Evolutionary conservation across 1,140 invertebrate species (phyloP).

Genomic region (Zaprionus gabonicus): DNA sequence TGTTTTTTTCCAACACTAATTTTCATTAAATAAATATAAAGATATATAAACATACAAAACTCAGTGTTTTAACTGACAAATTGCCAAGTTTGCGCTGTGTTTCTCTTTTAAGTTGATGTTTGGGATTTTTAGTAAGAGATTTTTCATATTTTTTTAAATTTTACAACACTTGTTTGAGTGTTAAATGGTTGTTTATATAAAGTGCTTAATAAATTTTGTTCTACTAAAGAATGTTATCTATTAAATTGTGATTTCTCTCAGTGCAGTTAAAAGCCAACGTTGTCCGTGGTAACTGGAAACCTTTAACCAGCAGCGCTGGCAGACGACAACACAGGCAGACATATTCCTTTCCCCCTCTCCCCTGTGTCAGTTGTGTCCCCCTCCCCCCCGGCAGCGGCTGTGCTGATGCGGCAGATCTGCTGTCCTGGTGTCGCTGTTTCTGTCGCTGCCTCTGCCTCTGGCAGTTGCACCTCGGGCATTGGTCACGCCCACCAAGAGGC

Average conservation of each 20-base stretch:
- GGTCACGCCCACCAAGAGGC: conserved; percentile 20
- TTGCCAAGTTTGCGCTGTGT: too few relatives aligned
- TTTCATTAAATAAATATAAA: too few relatives aligned
- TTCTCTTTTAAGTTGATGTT: too few relatives aligned
- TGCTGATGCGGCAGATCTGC: conserved; percentile 11
- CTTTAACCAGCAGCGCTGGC: conserved; percentile 38
- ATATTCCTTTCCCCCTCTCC: background rate
- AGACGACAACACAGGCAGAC: conserved; percentile 36
- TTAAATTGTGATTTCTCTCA: background rate
- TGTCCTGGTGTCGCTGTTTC: background rate
- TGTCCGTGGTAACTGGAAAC: conserved; percentile 39
- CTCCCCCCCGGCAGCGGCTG: background rate
- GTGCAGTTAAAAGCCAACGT: conserved; percentile 35
- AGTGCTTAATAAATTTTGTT: background rate
- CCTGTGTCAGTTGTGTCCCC: conserved; percentile 19
- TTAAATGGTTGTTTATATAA: too few relatives aligned
- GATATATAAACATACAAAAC: too few relatives aligned
- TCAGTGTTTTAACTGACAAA: too few relatives aligned
- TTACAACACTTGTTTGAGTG: background rate
- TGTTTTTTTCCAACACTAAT: too few relatives aligned
- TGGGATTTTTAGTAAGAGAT: background rate
- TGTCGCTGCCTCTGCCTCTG: conserved; percentile 23
- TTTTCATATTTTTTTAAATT: background rate
- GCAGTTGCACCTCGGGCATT: conserved; percentile 40
- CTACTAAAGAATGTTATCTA: too few relatives aligned